Percentiles rank a stretch among this genome's conserved stretches.
These are phyloP conservation scores for Scaptomyza graminum DNA, from an alignment of 1,140 invertebrate genomes.

Conservation along the genomic window DNA sequence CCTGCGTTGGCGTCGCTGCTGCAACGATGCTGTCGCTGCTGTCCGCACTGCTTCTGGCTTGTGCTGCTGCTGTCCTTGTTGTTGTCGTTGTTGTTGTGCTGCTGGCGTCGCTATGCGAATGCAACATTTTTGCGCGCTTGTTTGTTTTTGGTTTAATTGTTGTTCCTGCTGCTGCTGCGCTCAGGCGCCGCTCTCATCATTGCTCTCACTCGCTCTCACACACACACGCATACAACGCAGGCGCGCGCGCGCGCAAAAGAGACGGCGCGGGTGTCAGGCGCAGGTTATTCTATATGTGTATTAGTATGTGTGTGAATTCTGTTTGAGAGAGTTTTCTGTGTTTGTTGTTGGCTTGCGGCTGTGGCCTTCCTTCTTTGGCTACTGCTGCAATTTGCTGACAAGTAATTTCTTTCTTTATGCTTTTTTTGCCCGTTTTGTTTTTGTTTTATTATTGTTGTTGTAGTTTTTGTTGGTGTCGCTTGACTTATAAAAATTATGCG, in stretches of 20 bases:
- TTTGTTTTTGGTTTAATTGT: constrained; percentile 31
- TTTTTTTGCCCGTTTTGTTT: constrained; percentile 33
- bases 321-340: constrained; percentile 11
- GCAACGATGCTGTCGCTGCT: constrained; percentile 56
- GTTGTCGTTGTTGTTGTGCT: constrained; percentile 61
- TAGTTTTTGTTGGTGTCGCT: constrained; percentile 58
- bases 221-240: constrained; percentile 13
- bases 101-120: constrained; percentile 61
- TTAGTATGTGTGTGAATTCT: constrained; percentile 10
- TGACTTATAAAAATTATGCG: constrained; percentile 77
- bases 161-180: constrained; percentile 40
- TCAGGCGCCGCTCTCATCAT: constrained; percentile 52
- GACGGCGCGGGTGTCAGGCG: constrained; percentile 22
- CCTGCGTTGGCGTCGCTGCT: constrained; percentile 52
- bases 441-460: constrained; percentile 25
- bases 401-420: constrained; percentile 48
- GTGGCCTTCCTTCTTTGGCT: constrained; percentile 53
- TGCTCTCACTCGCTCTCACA: constrained; percentile 14
- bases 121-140: constrained; percentile 71
- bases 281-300: constrained; percentile 25
- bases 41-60: constrained; percentile 39
- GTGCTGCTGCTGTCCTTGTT: not conserved
- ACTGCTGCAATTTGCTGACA: constrained; percentile 57
- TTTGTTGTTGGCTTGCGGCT: constrained; percentile 59
- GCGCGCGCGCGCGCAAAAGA: constrained; percentile 31